A percentile compares a stretch with the other conserved stretches of the same genome.
Evolutionary conservation across 2,888 invertebrate species (phyloP).

Genomic region (Euproctis similis): DNA sequence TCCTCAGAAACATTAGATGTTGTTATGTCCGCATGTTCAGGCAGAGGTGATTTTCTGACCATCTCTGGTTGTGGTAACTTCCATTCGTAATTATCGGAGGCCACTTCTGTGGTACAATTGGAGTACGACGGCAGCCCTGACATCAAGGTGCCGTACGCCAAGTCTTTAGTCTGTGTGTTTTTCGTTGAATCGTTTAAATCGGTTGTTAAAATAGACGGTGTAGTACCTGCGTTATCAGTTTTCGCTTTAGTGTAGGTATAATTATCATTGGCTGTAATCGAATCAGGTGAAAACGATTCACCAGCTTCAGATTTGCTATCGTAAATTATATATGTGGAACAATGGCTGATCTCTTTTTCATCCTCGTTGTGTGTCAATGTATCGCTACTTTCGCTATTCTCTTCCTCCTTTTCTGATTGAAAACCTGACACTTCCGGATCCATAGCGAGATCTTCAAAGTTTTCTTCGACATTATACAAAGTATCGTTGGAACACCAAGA

Average conservation of each 20-base stretch:
- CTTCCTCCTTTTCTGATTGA: slow-evolving; percentile 35
- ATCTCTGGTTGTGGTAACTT: slow-evolving; percentile 53
- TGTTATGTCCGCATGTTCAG: slow-evolving; percentile 31
- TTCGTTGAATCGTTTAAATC: slow-evolving; percentile 53
- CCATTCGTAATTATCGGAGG: slow-evolving; percentile 53
- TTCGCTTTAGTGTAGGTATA: slow-evolving; percentile 60
- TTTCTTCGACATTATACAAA: slow-evolving; percentile 78
- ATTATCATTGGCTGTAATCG: slow-evolving; percentile 58
- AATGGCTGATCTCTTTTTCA: slow-evolving; percentile 50
- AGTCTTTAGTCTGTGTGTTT: slow-evolving; percentile 54
- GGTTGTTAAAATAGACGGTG: slow-evolving; percentile 43
- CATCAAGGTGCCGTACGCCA: slow-evolving; percentile 57
- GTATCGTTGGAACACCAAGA: slow-evolving; percentile 81
- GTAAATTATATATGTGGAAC: slow-evolving; percentile 61
- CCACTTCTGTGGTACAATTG: slow-evolving; percentile 54
- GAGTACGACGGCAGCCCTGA: slow-evolving; percentile 58
- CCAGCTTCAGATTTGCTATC: slow-evolving; percentile 56
- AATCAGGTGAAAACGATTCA: slow-evolving; percentile 62
- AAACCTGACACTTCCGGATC: slow-evolving; percentile 51
- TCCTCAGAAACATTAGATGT: slow-evolving; percentile 31
- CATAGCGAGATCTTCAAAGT: slow-evolving; percentile 64
- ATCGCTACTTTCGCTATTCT: slow-evolving; percentile 55
- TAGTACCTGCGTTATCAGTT: slow-evolving; percentile 38
- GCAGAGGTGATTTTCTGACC: slow-evolving; percentile 47
- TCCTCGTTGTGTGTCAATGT: slow-evolving; percentile 62